Evolutionary conservation across 2,797 vertebrate genomes (phyloP), one percentile per base, ranked within the genome.

Genomic region (Mormyrops attenuatus): DNA sequence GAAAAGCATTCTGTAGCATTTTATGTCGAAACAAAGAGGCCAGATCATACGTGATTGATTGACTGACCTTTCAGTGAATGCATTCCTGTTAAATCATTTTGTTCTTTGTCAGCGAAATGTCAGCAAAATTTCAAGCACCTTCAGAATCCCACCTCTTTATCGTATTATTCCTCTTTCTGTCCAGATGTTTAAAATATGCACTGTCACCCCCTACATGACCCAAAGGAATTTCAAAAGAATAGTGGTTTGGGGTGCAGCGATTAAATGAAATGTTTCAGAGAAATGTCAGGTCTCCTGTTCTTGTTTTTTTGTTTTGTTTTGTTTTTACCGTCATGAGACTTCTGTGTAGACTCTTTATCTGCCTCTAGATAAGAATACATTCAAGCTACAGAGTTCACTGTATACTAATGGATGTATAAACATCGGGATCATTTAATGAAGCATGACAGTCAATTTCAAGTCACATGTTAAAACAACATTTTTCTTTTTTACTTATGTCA

Each of bases 171-270:
- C 38, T 41, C 41, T 88, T 44, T 15, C 57, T 88, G 87, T 66
- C 87, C 57, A 26, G 55, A 66, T 88, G 49, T 88, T 88, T 69
- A 13, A 88, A 88, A 88, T 87, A 87, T 66, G 44, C 57, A 63
- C 38, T 17, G 4, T 15, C 87, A 8, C 87, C 26, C 22, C 20
- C 9, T 38, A 34, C 57, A n/a, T 63, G 87, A 66, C 87, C 57
- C 87, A 66, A 20, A 26, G 87, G 41, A 88, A 49, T 66, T 15
- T 11, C 50, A 15, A 20, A 22, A 88, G 41, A 66, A 66, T 49
- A 17, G 41, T 22, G 44, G 41, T 44, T 41, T 41, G 50, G 57
- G 5, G 17, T 52, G 11, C n/a, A 22, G 57, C 20, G 34, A 53
- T 26, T 44, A 88, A 60, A 49, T 38, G 13, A 87, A 57, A 50